Base-by-base conservation (phyloP, 2,113 vertebrate species). In the Lagenorhynchus albirostris region DNA sequence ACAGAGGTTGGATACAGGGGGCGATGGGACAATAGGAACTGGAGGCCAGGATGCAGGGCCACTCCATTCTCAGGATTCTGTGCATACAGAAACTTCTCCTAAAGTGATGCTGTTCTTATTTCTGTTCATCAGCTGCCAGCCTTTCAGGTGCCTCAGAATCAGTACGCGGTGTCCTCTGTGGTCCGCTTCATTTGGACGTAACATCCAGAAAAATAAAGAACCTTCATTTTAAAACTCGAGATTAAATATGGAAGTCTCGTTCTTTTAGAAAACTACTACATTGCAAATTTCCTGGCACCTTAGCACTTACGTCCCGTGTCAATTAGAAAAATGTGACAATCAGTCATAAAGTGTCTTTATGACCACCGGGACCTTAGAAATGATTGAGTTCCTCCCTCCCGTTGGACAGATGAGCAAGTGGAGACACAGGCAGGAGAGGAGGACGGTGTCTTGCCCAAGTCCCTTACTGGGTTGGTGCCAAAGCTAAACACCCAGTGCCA, bases 141-240 rank as follows among this genome's bases (percentile, higher is more conserved):
- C 29, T 29, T 6, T 8, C 29, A 1, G 17, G 26, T 13, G 70
- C 53, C 58, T 41, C 20, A 1, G 70, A 29, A 5, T 13, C 1
- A 1, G 47, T 0, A 5, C 33, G 4, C 2, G 1, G 0, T 1
- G 0, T 50, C 73, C 55, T 36, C 44, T 17, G 47, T 0, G 33
- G 58, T 36, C 15, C 1, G 8, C 8, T 20, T 20, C 60, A 1
- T 14, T n/a, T 31, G 33, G 53, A 71, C 67, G 50, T 1, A 20
- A 0, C 13, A 4, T 53, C 25, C 33, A 41, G 29, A 12, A 31
- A 33, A 36, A 29, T 5, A 3, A 15, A 38, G 10, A 26, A 18
- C 17, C 3, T 36, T 12, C 2, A 20, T 71, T 50, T 38, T 12
- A 67, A 94, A 89, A 26, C 26, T 62, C 17, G 31, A 74, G 63